phyloP scores from a whole-genome alignment of 2,888 invertebrate species.

The Diloba caeruleocephala region DNA sequence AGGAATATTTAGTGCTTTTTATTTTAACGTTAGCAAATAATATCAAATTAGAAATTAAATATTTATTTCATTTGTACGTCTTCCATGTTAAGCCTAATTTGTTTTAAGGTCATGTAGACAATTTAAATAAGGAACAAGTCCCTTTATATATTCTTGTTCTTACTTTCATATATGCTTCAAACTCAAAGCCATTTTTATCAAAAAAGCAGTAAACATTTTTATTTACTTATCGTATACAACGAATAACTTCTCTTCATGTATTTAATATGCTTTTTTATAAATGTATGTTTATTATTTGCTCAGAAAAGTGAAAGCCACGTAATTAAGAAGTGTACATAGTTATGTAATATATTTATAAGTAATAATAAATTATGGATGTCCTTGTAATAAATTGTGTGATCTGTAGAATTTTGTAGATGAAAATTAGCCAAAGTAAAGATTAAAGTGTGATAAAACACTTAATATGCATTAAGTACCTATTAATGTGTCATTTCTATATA shows the following conservation, averaged over 20 bases:
- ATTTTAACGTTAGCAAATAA: too few relatives aligned
- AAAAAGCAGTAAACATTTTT: neutral
- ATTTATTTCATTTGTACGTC: too few relatives aligned
- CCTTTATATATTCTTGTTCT: too few relatives aligned
- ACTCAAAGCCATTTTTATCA: neutral
- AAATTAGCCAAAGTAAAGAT: conserved; percentile 62
- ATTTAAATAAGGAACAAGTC: too few relatives aligned
- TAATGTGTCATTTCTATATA: conserved; percentile 1
- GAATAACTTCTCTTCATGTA: conserved; percentile 26
- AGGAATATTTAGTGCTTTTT: too few relatives aligned
- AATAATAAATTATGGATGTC: conserved; percentile 67
- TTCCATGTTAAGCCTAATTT: too few relatives aligned
- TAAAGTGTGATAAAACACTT: conserved; percentile 26
- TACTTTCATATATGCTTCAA: neutral
- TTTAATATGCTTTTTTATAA: conserved; percentile 1
- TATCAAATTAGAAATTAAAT: too few relatives aligned
- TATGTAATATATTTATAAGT: conserved; percentile 65
- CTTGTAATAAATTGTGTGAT: conserved; percentile 79
- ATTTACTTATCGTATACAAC: conserved; percentile 42
- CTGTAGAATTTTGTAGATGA: conserved; percentile 72
- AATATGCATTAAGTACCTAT: conserved; percentile 4
- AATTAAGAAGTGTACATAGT: conserved; percentile 63
- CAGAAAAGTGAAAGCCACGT: conserved; percentile 18
- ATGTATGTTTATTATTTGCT: neutral
- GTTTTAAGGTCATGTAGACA: too few relatives aligned